Conservation (phyloP, 2,888 invertebrate species). For the Oscheius myriophilus region DNA sequence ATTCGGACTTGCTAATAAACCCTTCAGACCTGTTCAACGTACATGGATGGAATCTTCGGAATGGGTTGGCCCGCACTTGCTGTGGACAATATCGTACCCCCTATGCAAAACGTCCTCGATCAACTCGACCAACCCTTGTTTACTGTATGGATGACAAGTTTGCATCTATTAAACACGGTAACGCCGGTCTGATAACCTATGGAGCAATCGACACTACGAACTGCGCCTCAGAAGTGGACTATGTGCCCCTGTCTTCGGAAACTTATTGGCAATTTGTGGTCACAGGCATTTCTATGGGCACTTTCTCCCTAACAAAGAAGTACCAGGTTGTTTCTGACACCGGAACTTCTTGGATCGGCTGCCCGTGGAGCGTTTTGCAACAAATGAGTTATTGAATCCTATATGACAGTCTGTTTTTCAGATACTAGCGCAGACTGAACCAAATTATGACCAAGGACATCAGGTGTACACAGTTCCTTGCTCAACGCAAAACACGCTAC, state of each 20-base stretch:
- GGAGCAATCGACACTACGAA: constrained; percentile 61
- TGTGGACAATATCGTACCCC: constrained; percentile 89
- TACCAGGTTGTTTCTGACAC: constrained; percentile 63
- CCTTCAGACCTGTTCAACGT: constrained; percentile 61
- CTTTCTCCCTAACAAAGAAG: constrained; percentile 41
- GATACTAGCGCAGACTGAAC: constrained; percentile 49
- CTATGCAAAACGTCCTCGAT: constrained; percentile 89
- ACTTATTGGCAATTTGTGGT: constrained; percentile 67
- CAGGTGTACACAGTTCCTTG: constrained; percentile 58
- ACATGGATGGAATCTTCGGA: constrained; percentile 65
- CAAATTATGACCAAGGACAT: constrained; percentile 46
- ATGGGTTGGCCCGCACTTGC: constrained; percentile 76
- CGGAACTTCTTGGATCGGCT: constrained; percentile 61
- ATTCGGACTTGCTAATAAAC: constrained; percentile 56
- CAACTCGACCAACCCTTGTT: constrained; percentile 83
- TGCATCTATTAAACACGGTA: neutral
- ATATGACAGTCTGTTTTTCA: neutral
- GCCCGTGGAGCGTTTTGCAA: constrained; percentile 43
- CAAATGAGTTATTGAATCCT: constrained; percentile 7
- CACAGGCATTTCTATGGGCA: constrained; percentile 49
- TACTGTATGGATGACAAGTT: constrained; percentile 84
- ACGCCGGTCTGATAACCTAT: constrained; percentile 59
- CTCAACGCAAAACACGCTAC: constrained; percentile 38
- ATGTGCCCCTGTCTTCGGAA: constrained; percentile 58
- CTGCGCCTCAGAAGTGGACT: constrained; percentile 57